Evolutionary conservation across 2,797 vertebrate genomes (phyloP), one percentile per base, ranked within the genome.

Genomic region (Sebastes oblongus): DNA sequence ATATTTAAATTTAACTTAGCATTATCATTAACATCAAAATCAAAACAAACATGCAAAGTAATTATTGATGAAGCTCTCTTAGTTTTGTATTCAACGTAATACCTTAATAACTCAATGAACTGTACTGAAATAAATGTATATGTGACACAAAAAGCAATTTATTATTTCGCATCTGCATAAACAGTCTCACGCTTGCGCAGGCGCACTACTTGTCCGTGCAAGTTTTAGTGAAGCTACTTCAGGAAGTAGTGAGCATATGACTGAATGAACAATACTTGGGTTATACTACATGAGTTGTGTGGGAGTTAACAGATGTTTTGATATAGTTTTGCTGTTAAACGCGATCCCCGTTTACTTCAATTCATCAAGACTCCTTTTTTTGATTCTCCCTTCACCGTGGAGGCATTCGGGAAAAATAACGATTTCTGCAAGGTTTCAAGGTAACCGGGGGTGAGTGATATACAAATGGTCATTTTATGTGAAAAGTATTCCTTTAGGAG

Each of bases 381-480:
- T 9, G 34, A 56, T 25, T 2, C 50, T 52, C 8, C 20, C 7
- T 52, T 52, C 24, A 14, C 55, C 5, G 0, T 56, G 1, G 55
- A 56, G 55, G 12, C 22, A 56, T 8, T 24, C 5, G 1, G 42
- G 42, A 46, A 46, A 46, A 0, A 3, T 0, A 0, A 3, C 0
- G 27, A 29, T 58, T 29, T 25, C 0, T 56, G 0, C 22, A 58
- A 58, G 6, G 4, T 29, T 59, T 59, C 16, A 18, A 59, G 25
- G 25, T 59, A 59, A 29, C 16, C 9, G 5, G 29, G 29, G 29
- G 29, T n/a, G 18, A 32, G 58, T 59, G 1, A 29, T 60, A 20
- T 60, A 10, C 16, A 29, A 0, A 10, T 29, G 27, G 14, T 58
- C 7, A 8, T 16, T 30, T 30, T 60, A 29, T 29, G 5, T 29